Evolutionary conservation across 2,797 vertebrate species (phyloP).

Genomic region (Enteromius paludinosus): DNA sequence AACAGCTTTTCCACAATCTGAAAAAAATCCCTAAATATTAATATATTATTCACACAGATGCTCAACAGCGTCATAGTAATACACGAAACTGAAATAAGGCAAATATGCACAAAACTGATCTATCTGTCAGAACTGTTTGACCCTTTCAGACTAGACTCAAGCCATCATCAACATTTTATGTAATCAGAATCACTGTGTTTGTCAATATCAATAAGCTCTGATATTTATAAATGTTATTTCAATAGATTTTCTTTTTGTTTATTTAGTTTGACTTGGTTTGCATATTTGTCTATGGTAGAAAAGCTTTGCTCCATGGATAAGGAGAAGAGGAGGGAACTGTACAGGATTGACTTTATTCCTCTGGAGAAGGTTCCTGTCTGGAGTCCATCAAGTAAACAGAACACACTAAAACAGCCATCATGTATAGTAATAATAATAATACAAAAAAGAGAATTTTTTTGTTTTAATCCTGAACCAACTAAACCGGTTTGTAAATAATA

Average conservation of each 20-base stretch:
- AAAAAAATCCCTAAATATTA: background rate
- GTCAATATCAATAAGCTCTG: background rate
- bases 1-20: background rate
- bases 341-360: conserved; percentile 76
- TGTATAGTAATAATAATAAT: background rate
- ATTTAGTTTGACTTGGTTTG: background rate
- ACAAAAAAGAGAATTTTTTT: background rate
- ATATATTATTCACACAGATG: background rate
- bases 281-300: conserved; percentile 66
- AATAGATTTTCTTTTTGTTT: background rate
- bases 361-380: conserved; percentile 82
- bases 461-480: background rate
- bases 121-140: background rate
- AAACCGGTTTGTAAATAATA: no score
- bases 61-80: background rate
- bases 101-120: no score
- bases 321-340: conserved; percentile 78
- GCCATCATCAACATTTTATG: background rate
- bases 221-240: background rate
- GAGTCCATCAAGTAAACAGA: conserved; percentile 76
- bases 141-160: background rate
- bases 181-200: background rate
- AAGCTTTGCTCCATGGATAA: conserved; percentile 77
- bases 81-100: background rate
- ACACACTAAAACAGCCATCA: background rate